A percentile compares a stretch with the other conserved stretches of the same genome.
phyloP scores from a whole-genome alignment of 2,113 vertebrate species.

The Gambusia holbrooki region DNA sequence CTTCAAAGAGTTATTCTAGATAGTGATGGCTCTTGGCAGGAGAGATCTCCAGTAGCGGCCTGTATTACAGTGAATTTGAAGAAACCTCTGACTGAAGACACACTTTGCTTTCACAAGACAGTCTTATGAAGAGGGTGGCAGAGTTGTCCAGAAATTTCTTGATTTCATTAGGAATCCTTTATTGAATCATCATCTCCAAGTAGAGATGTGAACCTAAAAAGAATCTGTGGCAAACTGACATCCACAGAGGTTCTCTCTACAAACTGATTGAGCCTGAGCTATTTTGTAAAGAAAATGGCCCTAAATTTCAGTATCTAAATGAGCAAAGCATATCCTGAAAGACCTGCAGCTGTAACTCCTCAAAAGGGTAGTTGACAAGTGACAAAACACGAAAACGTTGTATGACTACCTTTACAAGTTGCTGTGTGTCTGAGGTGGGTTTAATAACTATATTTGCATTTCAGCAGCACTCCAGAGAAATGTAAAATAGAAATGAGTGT shows the following conservation, averaged over 20 bases:
- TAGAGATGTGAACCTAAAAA: background rate
- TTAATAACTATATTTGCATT: slow-evolving; percentile 3
- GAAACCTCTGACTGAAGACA: too few relatives aligned
- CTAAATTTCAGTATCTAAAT: background rate
- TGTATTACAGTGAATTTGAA: too few relatives aligned
- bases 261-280: background rate
- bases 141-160: too few relatives aligned
- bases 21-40: too few relatives aligned
- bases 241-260: background rate
- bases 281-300: background rate
- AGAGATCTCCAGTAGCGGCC: too few relatives aligned
- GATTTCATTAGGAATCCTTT: too few relatives aligned
- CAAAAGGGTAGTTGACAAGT: background rate
- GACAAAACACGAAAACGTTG: background rate
- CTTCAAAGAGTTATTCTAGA: too few relatives aligned
- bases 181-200: too few relatives aligned
- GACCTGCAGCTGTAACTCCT: background rate
- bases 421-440: background rate
- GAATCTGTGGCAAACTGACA: background rate
- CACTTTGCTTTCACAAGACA: too few relatives aligned
- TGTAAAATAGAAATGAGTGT: slow-evolving; percentile 19
- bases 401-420: background rate
- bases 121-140: too few relatives aligned
- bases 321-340: background rate
- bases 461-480: slow-evolving; percentile 8